These are phyloP conservation scores for Sphinx pinastri DNA, from an alignment of 2,888 invertebrate genomes.

Conservation along the genomic window DNA sequence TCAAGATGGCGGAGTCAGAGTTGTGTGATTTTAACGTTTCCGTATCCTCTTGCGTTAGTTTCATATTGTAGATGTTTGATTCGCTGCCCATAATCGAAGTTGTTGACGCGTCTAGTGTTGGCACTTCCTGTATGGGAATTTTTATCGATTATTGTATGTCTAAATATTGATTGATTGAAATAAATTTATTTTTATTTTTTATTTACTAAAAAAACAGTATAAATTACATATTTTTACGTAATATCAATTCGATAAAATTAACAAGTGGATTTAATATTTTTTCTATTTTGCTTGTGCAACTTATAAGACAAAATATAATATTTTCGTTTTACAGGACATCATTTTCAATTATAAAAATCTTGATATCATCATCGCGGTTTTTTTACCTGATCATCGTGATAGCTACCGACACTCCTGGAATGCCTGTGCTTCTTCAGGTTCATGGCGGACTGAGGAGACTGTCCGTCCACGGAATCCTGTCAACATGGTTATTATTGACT, in stretches of 20 bases:
- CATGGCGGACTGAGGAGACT: constrained; percentile 65
- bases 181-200: no score
- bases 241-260: no score
- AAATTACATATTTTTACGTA: no score
- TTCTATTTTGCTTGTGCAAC: no score
- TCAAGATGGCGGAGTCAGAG: constrained; percentile 73
- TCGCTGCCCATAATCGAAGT: constrained; percentile 80
- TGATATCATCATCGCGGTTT: no score
- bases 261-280: no score
- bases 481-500: background rate
- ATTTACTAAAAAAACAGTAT: no score
- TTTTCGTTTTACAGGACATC: no score
- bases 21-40: constrained; percentile 60
- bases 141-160: background rate
- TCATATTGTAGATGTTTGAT: constrained; percentile 75
- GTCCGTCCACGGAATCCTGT: constrained; percentile 75
- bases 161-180: background rate
- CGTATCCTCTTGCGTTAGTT: constrained; percentile 49
- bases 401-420: constrained; percentile 77
- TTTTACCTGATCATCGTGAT: constrained; percentile 71
- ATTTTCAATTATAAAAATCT: no score
- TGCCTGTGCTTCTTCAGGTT: constrained; percentile 65
- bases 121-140: constrained; percentile 58
- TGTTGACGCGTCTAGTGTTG: constrained; percentile 67
- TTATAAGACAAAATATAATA: no score